Conservation (phyloP, 2,113 vertebrate genomes). For the Eurypyga helias region DNA sequence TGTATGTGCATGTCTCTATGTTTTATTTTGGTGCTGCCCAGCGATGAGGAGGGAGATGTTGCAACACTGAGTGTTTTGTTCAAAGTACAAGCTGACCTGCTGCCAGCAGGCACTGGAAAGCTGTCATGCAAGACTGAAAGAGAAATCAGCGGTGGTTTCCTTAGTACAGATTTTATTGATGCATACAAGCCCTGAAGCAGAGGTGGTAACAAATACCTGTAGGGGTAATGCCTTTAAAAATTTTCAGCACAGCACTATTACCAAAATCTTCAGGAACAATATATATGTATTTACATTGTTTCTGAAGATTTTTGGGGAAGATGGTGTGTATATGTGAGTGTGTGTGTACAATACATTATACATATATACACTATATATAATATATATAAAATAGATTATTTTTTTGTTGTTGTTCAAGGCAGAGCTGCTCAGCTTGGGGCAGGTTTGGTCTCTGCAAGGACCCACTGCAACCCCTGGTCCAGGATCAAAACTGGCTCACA, state of each 20-base stretch:
- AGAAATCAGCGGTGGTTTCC: not conserved
- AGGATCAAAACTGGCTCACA: not conserved
- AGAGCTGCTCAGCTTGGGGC: not conserved
- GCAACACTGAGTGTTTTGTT: not conserved
- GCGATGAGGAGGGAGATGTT: not conserved
- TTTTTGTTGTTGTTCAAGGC: not conserved
- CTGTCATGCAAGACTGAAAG: not conserved
- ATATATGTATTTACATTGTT: not conserved
- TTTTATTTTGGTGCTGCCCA: not conserved
- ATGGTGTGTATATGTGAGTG: too few relatives aligned
- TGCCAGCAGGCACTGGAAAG: not conserved
- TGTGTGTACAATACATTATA: too few relatives aligned
- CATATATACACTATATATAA: too few relatives aligned
- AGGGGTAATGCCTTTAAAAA: not conserved
- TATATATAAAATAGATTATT: too few relatives aligned
- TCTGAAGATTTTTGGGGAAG: not conserved
- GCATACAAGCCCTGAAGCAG: not conserved
- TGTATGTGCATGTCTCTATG: not conserved
- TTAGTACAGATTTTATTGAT: not conserved
- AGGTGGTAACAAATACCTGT: not conserved
- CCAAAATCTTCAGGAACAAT: not conserved
- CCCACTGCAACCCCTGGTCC: rapidly evolving
- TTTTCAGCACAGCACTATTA: not conserved
- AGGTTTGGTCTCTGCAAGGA: not conserved
- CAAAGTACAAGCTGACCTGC: not conserved